A percentile compares a stretch with the other conserved stretches of the same genome.
These are phyloP conservation scores for Gymnobelideus leadbeateri DNA, from an alignment of 2,113 vertebrate genomes.

Conservation along the genomic window DNA sequence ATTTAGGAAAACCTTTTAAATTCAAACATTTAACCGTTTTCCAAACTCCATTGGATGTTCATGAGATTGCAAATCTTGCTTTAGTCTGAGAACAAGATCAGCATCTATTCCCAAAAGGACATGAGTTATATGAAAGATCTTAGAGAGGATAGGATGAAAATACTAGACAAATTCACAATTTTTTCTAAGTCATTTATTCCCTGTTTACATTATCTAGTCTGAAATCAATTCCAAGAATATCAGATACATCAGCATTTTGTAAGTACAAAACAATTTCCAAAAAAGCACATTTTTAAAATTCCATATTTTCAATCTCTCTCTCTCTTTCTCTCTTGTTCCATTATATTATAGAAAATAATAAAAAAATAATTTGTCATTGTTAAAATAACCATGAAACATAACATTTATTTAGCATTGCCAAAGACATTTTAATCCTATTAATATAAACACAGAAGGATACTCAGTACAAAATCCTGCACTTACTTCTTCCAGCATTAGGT, in stretches of 20 bases:
- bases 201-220: conserved; percentile 18
- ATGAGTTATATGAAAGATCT: background rate
- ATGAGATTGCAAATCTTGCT: background rate
- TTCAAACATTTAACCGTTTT: conserved; percentile 36
- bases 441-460: background rate
- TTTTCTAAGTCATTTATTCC: background rate
- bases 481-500: background rate
- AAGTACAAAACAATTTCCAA: background rate
- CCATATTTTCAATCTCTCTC: background rate
- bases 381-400: conserved; percentile 23
- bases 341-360: conserved; percentile 8
- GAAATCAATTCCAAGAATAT: conserved; percentile 26
- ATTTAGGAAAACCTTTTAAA: conserved; percentile 39
- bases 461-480: background rate
- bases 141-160: background rate
- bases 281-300: background rate
- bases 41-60: background rate
- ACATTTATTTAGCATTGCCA: background rate
- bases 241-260: background rate
- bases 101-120: conserved; percentile 31
- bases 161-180: background rate
- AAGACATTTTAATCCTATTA: conserved; percentile 25
- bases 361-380: background rate
- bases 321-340: background rate
- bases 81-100: conserved; percentile 22